Evolutionary conservation across 1,140 invertebrate genomes (phyloP), one percentile per base, ranked within the genome.

Genomic region (Heliconius hermathena): DNA sequence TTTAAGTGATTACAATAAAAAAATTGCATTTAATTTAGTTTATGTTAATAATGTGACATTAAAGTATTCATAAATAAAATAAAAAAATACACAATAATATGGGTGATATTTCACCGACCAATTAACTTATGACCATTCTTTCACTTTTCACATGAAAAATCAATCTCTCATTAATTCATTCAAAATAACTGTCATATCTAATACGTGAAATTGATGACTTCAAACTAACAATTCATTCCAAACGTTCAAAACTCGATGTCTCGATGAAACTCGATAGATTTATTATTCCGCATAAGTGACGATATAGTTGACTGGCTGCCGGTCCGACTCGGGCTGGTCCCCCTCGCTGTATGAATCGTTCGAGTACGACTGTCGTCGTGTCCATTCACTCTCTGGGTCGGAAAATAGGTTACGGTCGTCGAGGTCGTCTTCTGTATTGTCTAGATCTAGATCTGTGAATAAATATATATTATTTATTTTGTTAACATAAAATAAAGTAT

Each of bases 371-470:
- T 84, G 83, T n/a, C 87, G 81, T 9, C 81, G 76, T 5, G 81
- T 84, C 94, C 94, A 95, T 81, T 95, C 94, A 82, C 94, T 95
- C 80, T 95, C 94, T 0, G 94, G 93, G 74, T 95, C 94, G 13
- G 94, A 95, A 83, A 95, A 94, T 81, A 95, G 90, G 79, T 91
- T 93, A 73, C 89, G 85, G n/a, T 94, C 91, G 29, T 94, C 91
- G n/a, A 93, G 80, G 60, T 93, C 92, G 66, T 91, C 88, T 41
- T 92, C 90, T n/a, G 89, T 76, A 9, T 79, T 85, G 3, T 90
- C 88, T 18, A 91, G 80, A 72, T 93, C 91, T n/a, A 90, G 74
- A 52, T 91, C 90, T 66, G 60, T 13, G 11, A 66, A 66, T 66
- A 26, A 29, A 26, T 16, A 57, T 22, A n/a, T n/a, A 52, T 20